Evolutionary conservation across 2,888 invertebrate species (phyloP).

Genomic region (Polydrusus pterygomalis): DNA sequence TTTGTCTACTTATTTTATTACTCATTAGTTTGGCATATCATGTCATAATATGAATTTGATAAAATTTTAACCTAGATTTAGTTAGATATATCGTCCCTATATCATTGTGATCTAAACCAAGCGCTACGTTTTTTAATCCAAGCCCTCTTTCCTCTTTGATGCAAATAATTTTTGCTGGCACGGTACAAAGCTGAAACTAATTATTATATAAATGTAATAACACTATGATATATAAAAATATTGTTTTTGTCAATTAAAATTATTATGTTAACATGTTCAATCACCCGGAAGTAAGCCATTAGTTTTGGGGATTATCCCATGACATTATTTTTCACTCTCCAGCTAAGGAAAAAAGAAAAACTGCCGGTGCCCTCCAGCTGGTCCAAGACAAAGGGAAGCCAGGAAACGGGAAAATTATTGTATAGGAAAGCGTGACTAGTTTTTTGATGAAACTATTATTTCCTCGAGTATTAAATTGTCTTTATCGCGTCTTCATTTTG

Average conservation of each 20-base stretch:
- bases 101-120: no score
- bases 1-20: no score
- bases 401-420: slow-evolving; percentile 36
- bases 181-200: no score
- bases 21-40: no score
- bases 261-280: background rate
- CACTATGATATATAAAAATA: no score
- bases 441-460: slow-evolving; percentile 4
- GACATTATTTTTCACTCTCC: slow-evolving; percentile 8
- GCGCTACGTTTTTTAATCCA: no score
- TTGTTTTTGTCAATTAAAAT: background rate
- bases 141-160: no score
- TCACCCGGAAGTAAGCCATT: background rate
- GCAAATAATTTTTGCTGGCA: no score
- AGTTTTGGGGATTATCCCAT: background rate
- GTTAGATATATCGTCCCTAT: no score
- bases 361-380: slow-evolving; percentile 32
- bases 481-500: background rate
- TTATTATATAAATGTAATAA: no score
- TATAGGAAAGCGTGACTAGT: slow-evolving; percentile 22
- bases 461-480: background rate
- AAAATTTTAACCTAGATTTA: no score
- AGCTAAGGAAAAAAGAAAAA: slow-evolving; percentile 14
- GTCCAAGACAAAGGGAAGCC: slow-evolving; percentile 26
- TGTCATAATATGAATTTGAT: no score